phyloP scores from a whole-genome alignment of 1,140 invertebrate genomes.

The Physella acuta region DNA sequence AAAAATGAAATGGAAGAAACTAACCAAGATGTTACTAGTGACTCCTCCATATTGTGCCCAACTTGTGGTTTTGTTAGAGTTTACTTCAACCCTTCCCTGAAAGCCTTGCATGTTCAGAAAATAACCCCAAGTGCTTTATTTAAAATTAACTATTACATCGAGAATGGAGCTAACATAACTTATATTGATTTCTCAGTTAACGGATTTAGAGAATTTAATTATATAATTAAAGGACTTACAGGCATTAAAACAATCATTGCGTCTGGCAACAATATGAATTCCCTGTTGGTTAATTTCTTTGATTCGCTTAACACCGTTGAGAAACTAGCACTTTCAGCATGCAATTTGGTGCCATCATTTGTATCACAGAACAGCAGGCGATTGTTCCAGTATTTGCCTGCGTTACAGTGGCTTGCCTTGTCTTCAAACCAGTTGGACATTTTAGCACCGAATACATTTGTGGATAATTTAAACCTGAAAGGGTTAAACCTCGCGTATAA shows the following conservation, averaged over 20 bases:
- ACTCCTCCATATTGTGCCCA: neutral
- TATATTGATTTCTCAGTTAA: neutral
- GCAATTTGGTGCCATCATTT: neutral
- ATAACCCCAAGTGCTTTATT: too few species aligned
- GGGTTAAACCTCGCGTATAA: neutral
- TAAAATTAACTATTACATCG: too few species aligned
- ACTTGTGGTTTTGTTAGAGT: neutral
- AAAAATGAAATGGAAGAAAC: too few species aligned
- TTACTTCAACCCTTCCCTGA: neutral
- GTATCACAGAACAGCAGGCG: neutral
- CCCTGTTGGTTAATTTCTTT: neutral
- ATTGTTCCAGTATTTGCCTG: neutral
- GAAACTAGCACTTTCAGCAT: neutral
- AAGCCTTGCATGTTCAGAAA: too few species aligned
- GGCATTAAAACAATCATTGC: neutral
- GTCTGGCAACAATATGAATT: neutral
- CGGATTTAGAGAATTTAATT: neutral
- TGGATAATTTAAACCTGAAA: neutral
- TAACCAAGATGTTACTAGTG: too few species aligned
- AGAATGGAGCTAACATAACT: neutral
- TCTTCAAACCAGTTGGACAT: slow-evolving; percentile 7
- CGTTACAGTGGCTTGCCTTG: slow-evolving; percentile 1
- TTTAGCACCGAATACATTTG: neutral
- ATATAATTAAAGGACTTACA: neutral
- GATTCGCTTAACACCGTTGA: neutral